Percentiles rank a stretch among this genome's conserved stretches.
phyloP scores from a whole-genome alignment of 2,797 vertebrate species.

The Syngnathus rostellatus region DNA sequence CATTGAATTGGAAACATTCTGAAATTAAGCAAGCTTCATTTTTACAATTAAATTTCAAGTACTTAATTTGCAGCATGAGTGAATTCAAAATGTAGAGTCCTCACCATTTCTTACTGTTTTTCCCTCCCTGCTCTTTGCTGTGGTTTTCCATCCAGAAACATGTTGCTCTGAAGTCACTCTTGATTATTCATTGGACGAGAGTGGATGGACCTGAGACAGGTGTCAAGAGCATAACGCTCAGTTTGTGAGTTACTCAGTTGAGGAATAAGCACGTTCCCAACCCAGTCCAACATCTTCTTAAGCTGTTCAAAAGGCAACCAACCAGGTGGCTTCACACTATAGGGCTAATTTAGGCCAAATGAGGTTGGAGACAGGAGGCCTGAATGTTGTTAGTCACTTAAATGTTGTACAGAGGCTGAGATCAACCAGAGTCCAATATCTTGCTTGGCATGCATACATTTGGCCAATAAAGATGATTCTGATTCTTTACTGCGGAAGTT shows the following conservation, averaged over 20 bases:
- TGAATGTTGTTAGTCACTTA: background rate
- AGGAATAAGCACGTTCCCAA: conserved; percentile 43
- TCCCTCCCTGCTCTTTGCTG: conserved; percentile 4
- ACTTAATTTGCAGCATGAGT: too few relatives aligned
- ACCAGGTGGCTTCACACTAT: conserved; percentile 28
- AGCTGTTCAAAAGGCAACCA: conserved; percentile 52
- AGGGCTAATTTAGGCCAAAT: conserved; percentile 56
- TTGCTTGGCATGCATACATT: too few relatives aligned
- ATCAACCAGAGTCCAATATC: too few relatives aligned
- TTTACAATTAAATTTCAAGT: background rate
- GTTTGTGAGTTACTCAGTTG: conserved; percentile 34
- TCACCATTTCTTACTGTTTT: conserved; percentile 24
- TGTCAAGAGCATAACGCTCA: background rate
- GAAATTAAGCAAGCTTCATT: background rate
- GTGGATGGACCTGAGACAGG: background rate
- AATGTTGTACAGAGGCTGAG: too few relatives aligned
- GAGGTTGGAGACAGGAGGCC: conserved; percentile 47
- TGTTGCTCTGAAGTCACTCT: conserved; percentile 11
- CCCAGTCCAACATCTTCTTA: conserved; percentile 35
- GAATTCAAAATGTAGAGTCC: background rate
- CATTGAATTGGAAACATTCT: background rate
- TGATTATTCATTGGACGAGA: background rate
- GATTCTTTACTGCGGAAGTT: conserved; percentile 25
- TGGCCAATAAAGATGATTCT: too few relatives aligned
- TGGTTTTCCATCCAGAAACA: background rate